Evolutionary conservation across 1,140 invertebrate species (phyloP).

Genomic region (Drosophila eugracilis): DNA sequence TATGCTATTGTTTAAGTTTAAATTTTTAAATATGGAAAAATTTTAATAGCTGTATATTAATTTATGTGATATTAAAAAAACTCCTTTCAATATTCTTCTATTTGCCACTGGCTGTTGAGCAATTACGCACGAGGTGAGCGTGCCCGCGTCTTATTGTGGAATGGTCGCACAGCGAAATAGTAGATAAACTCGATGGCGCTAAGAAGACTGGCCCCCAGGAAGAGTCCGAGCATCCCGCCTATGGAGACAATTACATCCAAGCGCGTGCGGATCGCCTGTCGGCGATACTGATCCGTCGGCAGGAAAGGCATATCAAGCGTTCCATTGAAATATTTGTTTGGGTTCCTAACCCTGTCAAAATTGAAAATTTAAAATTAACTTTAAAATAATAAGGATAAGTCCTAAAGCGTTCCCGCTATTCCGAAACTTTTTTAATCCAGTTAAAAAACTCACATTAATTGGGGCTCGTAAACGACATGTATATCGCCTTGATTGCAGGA

Average conservation of each 20-base stretch:
- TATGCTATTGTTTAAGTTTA: no score
- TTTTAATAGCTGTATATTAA: no score
- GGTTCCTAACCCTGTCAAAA: conserved; percentile 1
- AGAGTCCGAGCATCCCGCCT: conserved; percentile 85
- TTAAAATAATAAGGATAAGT: no score
- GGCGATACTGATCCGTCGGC: conserved; percentile 84
- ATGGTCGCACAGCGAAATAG: conserved; percentile 81
- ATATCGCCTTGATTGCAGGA: conserved; percentile 86
- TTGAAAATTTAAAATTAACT: not conserved
- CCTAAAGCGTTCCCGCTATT: no score
- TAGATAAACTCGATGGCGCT: conserved; percentile 86
- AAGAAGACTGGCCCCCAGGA: conserved; percentile 86
- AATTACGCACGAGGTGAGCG: conserved; percentile 9
- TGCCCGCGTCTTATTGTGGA: conserved; percentile 29
- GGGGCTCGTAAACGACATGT: conserved; percentile 63
- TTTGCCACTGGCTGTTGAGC: conserved; percentile 21
- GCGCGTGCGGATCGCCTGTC: conserved; percentile 85
- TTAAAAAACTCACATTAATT: conserved; percentile 38
- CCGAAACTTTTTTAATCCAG: no score
- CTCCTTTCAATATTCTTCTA: not conserved
- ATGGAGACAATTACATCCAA: conserved; percentile 84
- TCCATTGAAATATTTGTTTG: conserved; percentile 19
- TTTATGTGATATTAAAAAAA: not conserved
- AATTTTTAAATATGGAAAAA: no score
- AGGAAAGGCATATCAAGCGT: conserved; percentile 57